Percentiles rank a stretch among this genome's conserved stretches.
Conservation (phyloP, 2,797 vertebrate genomes). For the Otolemur crassicaudatus region DNA sequence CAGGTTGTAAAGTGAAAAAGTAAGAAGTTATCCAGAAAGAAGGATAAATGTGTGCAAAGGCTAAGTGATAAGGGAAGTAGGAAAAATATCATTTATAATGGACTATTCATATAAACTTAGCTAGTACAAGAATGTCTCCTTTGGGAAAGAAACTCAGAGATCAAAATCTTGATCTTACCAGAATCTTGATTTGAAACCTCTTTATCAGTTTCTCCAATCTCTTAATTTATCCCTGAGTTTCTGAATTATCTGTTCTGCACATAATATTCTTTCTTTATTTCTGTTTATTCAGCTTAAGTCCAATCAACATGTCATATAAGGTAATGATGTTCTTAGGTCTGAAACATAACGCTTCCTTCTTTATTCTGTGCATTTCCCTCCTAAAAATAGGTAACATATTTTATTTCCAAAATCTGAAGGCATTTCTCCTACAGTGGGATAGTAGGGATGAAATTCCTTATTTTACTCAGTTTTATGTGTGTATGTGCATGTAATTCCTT, state of each 20-base stretch:
- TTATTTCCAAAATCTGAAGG: not conserved
- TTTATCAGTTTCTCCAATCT: not conserved
- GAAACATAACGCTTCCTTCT: not conserved
- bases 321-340: not conserved
- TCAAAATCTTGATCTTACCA: not conserved
- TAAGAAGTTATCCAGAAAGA: not conserved
- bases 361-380: not conserved
- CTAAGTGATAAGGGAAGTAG: not conserved
- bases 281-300: not conserved
- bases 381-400: not conserved
- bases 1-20: not conserved
- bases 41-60: not conserved
- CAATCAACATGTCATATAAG: not conserved
- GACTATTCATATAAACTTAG: not conserved
- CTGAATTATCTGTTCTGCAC: not conserved
- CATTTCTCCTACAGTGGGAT: not conserved
- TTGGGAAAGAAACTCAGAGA: not conserved
- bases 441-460: not conserved
- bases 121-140: not conserved
- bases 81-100: not conserved
- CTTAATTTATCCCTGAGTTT: not conserved
- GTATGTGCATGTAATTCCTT: not conserved
- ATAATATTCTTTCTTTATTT: not conserved
- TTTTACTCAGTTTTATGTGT: not conserved
- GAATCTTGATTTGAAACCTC: not conserved